Evolutionary conservation across 2,113 vertebrate genomes (phyloP), one percentile per base, ranked within the genome.

Genomic region (Trinectes maculatus): DNA sequence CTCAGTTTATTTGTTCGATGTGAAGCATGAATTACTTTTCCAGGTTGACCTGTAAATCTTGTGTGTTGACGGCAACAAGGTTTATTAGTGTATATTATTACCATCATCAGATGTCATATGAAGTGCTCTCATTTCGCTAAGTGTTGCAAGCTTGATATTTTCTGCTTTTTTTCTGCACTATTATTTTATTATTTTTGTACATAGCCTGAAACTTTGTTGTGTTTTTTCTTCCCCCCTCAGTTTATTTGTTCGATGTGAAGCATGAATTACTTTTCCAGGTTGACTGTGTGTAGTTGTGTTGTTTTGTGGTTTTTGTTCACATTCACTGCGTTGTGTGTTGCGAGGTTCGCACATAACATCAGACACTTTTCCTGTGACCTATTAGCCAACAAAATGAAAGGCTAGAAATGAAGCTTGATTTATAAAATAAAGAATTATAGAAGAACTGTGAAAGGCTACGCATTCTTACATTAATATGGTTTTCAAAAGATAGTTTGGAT

Each of bases 301-400:
- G 8, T 29, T 56, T 33, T 19, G 33, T 72, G 29, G 16, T 61
- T 4, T 36, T 39, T 37, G 24, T 59, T 7, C 1, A 6, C 21
- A 29, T 31, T 29, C 3, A 68, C 31, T 46, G 4, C 48, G 47
- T 44, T 3, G 19, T 46, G 31, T 33, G 47, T 48, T 57, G 21
- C 39, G 34, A 67, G 37, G 61, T 10, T 58, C 8, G 54, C 25
- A 47, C 21, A 22, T 55, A 9, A 44, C 26, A 34, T n/a, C n/a
- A n/a, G 21, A 49, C n/a, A 11, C 19, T 21, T 40, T 28, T 25
- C 66, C 47, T 66, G 46, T 67, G 8, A 47, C 29, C 1, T 72
- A 36, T 78, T 69, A 69, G 54, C 8, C 28, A 64, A 57, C 53
- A 53, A 68, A 77, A 72, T 16, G 3, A 19, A 3, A 8, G 12